Evolutionary conservation across 37 sponge, comb jelly and placozoan genomes (phyloP).

Genomic region (Spongia lamella): DNA sequence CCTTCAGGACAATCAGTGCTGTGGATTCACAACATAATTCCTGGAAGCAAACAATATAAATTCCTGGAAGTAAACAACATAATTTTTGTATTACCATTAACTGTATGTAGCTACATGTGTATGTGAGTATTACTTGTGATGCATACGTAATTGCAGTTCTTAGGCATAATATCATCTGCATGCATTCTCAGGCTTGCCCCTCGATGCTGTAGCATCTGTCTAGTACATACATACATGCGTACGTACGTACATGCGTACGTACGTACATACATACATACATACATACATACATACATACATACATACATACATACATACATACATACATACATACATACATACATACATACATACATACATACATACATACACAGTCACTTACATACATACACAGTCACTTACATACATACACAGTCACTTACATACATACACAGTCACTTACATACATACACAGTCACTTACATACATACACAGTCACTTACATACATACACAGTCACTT

Average conservation of each 20-base stretch:
- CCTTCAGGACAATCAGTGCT: neutral
- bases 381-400: no score
- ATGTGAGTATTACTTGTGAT: neutral
- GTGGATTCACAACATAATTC: neutral
- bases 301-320: conserved; percentile 7
- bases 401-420: conserved; percentile 33
- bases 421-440: no score
- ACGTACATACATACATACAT: conserved; percentile 3
- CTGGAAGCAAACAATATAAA: conserved; percentile 1
- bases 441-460: no score
- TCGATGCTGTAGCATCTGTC: neutral
- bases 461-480: no score
- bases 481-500: no score
- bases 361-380: conserved; percentile 22
- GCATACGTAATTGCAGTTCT: neutral
- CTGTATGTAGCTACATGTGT: neutral
- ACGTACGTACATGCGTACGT: neutral
- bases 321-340: conserved; percentile 23
- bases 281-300: conserved; percentile 13
- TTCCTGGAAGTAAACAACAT: neutral
- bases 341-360: conserved; percentile 10
- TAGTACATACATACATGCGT: conserved; percentile 9
- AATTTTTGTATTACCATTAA: conserved; percentile 3
- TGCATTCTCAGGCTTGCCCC: no score
- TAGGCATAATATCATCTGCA: neutral